Conservation (phyloP, 1,140 invertebrate genomes). For the Bombyx mandarina region DNA sequence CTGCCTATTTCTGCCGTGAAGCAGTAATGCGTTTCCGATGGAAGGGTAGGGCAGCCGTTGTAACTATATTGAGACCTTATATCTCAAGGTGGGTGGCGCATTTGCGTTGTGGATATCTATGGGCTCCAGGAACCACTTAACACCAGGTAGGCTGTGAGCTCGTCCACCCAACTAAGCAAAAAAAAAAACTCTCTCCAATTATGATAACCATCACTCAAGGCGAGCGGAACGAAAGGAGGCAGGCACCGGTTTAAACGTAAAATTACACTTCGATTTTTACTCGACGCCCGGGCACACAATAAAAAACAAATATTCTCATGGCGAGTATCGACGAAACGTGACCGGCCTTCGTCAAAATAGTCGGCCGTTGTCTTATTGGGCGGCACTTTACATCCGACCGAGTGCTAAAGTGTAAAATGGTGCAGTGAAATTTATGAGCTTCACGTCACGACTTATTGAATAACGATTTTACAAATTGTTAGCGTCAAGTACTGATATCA, state of each 20-base stretch:
- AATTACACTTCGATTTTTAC: conserved; percentile 68
- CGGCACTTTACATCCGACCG: conserved; percentile 50
- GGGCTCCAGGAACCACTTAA: too few relatives aligned
- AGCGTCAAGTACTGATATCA: conserved; percentile 26
- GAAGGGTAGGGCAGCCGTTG: too few relatives aligned
- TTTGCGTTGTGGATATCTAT: too few relatives aligned
- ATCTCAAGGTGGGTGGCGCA: too few relatives aligned
- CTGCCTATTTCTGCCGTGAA: too few relatives aligned
- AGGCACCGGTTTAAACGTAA: conserved; percentile 65
- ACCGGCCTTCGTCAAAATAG: conserved; percentile 68
- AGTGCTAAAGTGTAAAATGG: conserved; percentile 69
- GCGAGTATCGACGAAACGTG: conserved; percentile 66
- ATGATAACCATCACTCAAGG: conserved; percentile 68
- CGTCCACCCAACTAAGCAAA: too few relatives aligned
- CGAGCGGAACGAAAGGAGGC: conserved; percentile 68
- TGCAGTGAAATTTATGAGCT: conserved; percentile 62
- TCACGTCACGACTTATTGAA: conserved; percentile 63
- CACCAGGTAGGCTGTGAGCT: too few relatives aligned
- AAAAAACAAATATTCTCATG: conserved; percentile 71
- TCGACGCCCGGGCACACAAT: conserved; percentile 53
- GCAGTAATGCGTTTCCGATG: too few relatives aligned
- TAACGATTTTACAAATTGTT: conserved; percentile 58
- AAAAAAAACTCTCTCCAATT: conserved; percentile 46
- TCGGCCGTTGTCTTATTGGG: conserved; percentile 61
- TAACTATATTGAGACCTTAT: too few relatives aligned